Percentiles rank a stretch among this genome's conserved stretches.
These are phyloP conservation scores for Rutpela maculata DNA, from an alignment of 2,888 invertebrate genomes.

Conservation along the genomic window DNA sequence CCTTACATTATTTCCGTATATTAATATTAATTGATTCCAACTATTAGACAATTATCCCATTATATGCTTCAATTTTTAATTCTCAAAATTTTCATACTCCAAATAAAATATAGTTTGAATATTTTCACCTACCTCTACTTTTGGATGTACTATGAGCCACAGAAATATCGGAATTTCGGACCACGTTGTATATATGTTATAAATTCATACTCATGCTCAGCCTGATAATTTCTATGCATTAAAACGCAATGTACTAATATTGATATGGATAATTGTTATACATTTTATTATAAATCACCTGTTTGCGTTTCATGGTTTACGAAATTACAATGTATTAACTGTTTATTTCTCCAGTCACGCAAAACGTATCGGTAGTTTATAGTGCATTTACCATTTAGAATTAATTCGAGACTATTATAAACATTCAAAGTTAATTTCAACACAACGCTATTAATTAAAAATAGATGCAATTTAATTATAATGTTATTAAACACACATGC, in stretches of 20 bases:
- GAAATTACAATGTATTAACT: slow-evolving; percentile 34
- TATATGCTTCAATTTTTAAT: no score
- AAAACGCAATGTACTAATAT: slow-evolving; percentile 27
- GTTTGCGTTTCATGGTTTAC: slow-evolving; percentile 34
- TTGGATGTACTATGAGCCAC: no score
- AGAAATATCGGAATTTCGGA: no score
- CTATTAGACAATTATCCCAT: no score
- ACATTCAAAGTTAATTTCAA: not conserved
- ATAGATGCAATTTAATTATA: not conserved
- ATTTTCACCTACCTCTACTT: no score
- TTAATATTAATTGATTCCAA: no score
- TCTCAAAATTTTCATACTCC: no score
- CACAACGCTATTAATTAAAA: not conserved
- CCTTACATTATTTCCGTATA: no score
- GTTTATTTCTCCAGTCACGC: slow-evolving; percentile 36
- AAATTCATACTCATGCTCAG: not conserved
- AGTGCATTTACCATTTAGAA: slow-evolving; percentile 6
- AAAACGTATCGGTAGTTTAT: slow-evolving; percentile 11
- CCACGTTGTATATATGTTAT: no score
- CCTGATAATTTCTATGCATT: slow-evolving; percentile 10
- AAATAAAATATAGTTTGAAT: no score
- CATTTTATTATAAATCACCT: slow-evolving; percentile 37
- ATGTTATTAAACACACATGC: not conserved
- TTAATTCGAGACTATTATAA: not conserved
- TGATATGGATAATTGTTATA: slow-evolving; percentile 30